Evolutionary conservation across 2,888 invertebrate species (phyloP).

Genomic region (Polydrusus tereticollis): DNA sequence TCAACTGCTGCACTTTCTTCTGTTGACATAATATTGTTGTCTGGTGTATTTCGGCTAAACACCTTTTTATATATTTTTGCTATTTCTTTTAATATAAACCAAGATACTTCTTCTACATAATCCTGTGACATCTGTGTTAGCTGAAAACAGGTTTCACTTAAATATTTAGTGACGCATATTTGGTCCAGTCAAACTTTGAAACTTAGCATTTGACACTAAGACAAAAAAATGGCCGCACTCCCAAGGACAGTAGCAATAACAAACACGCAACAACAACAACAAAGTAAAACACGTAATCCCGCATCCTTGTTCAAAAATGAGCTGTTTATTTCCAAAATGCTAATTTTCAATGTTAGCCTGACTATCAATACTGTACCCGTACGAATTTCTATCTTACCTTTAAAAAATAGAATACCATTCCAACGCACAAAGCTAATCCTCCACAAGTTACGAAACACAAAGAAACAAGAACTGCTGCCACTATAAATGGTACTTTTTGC

Average conservation of each 20-base stretch:
- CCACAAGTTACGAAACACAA: slow-evolving; percentile 80
- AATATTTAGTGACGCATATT: too few relatives aligned
- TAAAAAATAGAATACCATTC: slow-evolving; percentile 77
- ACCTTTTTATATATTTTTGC: slow-evolving; percentile 56
- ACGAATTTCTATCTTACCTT: slow-evolving; percentile 68
- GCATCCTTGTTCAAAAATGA: too few relatives aligned
- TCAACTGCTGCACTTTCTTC: neutral
- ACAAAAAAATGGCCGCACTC: too few relatives aligned
- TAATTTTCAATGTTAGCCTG: too few relatives aligned
- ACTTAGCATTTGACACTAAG: too few relatives aligned
- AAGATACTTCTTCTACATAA: slow-evolving; percentile 72
- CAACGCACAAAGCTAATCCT: slow-evolving; percentile 77
- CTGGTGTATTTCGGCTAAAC: slow-evolving; percentile 36
- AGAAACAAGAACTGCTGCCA: slow-evolving; percentile 75
- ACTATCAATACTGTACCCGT: too few relatives aligned
- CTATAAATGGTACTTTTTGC: slow-evolving; percentile 77
- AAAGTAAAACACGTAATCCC: too few relatives aligned
- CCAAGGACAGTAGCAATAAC: too few relatives aligned
- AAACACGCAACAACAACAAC: too few relatives aligned
- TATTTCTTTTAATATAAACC: slow-evolving; percentile 60
- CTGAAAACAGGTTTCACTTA: slow-evolving; percentile 64
- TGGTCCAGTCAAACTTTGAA: too few relatives aligned
- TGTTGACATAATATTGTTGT: neutral
- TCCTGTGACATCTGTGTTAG: slow-evolving; percentile 83
- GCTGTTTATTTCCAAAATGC: too few relatives aligned